Base-by-base conservation (phyloP, 2,113 vertebrate genomes). In the Peromyscus californicus region DNA sequence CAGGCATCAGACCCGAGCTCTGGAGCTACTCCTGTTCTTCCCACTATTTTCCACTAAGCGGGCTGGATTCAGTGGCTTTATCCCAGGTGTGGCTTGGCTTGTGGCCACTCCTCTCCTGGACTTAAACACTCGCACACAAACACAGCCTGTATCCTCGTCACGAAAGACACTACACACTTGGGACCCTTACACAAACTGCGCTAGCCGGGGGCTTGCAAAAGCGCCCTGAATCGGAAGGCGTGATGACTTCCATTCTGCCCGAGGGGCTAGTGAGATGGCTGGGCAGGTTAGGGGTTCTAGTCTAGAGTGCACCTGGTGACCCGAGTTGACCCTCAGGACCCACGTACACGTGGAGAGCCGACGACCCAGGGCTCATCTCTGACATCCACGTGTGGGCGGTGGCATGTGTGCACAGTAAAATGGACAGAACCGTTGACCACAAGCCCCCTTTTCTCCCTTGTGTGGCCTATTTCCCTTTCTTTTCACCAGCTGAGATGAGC, bases 201-300 rank as follows among this genome's bases (percentile, higher is more conserved):
- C 95, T 88, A 96, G 86, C 72, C 96, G 48, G 97, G 39, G 88
- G 19, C 84, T 92, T 59, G 90, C 89, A 78, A 93, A 83, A 93
- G 93, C 89, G 94, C 61, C 76, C 26, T 17, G 36, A 95, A 92
- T 11, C 69, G 78, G 42, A 86, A 26, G 29, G 76, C 22, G 69
- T 76, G 79, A 51, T 39, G 21, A 26, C 42, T 26, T n/a, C 33
- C 48, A 72, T 13, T 48, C 85, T n/a, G 45, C 11, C 13, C 54
- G 4, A 33, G 80, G 72, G 3, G 83, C 63, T 36, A 16, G 29
- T 33, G 61, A 67, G 83, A 31, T 26, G 36, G 59, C 24, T 29
- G 59, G n/a, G 24, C 7, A 42, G 79, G 51, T 48, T 10, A 36
- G 78, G 15, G 31, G 31, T 36, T 21, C 79, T 22, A n/a, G 54